Evolutionary conservation across 2,797 vertebrate species (phyloP).

Genomic region (Mycteria americana): DNA sequence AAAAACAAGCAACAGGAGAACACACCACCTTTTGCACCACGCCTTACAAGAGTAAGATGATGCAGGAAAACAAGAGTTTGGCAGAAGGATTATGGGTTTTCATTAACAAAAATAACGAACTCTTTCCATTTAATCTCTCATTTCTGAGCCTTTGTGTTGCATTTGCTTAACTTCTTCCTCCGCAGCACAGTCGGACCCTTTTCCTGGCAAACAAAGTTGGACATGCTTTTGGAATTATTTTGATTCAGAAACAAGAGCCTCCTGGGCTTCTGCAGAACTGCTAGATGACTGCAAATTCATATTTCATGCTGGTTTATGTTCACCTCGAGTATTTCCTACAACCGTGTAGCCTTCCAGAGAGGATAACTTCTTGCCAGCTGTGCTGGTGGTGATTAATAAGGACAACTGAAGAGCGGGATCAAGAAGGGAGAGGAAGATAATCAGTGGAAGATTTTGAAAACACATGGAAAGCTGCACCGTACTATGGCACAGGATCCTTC

Average conservation of each 20-base stretch:
- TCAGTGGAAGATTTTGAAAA: not conserved
- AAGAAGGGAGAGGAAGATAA: not conserved
- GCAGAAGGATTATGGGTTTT: not conserved
- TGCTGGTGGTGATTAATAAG: not conserved
- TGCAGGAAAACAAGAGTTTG: not conserved
- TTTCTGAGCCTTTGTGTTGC: not conserved
- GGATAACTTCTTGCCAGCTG: not conserved
- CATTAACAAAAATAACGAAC: not conserved
- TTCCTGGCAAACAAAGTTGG: accelerated
- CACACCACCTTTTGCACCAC: accelerated
- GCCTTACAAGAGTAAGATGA: not conserved
- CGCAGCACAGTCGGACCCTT: accelerated
- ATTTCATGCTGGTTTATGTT: not conserved
- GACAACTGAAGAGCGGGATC: not conserved
- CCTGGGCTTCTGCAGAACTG: not conserved
- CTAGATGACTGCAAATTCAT: not conserved
- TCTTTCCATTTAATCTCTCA: not conserved
- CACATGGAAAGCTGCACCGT: not conserved
- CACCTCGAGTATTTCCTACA: not conserved
- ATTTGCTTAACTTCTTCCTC: not conserved
- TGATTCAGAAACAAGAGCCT: not conserved
- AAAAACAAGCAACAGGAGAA: not conserved
- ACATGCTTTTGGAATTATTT: not conserved
- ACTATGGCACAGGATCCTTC: not conserved
- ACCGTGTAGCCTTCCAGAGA: not conserved